phyloP scores from a whole-genome alignment of 2,113 vertebrate genomes.

The Serilophus lunatus region DNA sequence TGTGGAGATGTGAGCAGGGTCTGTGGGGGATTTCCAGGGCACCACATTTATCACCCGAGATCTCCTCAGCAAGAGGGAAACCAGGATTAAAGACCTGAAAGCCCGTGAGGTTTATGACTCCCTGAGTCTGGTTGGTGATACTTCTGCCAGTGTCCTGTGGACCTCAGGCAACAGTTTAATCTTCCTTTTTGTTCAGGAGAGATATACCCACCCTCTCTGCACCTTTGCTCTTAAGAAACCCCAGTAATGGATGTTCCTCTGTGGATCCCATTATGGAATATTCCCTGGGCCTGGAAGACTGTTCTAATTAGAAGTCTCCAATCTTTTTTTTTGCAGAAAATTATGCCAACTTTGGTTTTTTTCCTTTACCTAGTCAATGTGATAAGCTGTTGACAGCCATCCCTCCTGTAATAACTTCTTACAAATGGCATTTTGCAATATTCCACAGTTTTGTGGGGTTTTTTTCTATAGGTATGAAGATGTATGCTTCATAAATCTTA shows the following conservation, averaged over 20 bases:
- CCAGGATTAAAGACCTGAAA: background rate
- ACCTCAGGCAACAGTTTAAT: background rate
- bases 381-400: background rate
- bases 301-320: background rate
- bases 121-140: background rate
- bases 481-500: background rate
- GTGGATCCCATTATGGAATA: background rate
- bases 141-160: background rate
- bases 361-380: background rate
- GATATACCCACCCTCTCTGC: background rate
- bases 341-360: background rate
- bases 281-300: background rate
- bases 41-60: background rate
- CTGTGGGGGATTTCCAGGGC: background rate
- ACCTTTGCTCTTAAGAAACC: background rate
- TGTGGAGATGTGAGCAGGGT: background rate
- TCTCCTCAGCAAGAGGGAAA: background rate
- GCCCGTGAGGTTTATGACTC: background rate
- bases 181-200: background rate
- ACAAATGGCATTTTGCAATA: background rate
- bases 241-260: background rate
- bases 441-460: background rate
- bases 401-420: background rate
- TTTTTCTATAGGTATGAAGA: background rate
- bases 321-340: background rate